Conservation (phyloP, 1,140 invertebrate species). For the Drosophila kepulauana region DNA sequence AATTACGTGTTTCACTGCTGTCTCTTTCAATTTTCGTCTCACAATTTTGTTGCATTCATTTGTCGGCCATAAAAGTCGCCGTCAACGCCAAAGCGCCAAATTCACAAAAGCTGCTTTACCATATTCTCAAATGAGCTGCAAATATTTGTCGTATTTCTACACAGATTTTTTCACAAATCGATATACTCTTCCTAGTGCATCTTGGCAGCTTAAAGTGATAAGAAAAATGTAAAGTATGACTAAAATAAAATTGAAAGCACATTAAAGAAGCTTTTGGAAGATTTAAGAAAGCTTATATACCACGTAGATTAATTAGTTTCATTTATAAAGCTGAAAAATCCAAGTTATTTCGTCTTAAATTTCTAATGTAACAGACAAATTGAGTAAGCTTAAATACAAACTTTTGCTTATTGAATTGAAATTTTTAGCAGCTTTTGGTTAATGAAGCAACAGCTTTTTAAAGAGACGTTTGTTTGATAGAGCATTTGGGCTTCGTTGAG, state of each 20-base stretch:
- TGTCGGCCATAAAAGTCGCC: conserved; percentile 81
- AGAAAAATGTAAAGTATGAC: too few species aligned
- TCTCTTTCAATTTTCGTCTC: conserved; percentile 80
- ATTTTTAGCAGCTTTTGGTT: too few species aligned
- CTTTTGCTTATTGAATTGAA: too few species aligned
- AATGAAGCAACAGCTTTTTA: background rate
- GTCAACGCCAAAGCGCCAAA: conserved; percentile 67
- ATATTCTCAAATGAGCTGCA: conserved; percentile 67
- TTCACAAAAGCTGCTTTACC: conserved; percentile 71
- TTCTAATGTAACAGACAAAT: too few species aligned
- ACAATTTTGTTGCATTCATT: conserved; percentile 80
- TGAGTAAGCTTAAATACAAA: too few species aligned
- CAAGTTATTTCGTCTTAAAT: too few species aligned
- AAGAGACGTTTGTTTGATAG: background rate
- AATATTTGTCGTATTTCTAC: conserved; percentile 55
- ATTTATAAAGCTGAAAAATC: too few species aligned
- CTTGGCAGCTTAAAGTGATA: background rate
- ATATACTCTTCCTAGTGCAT: conserved; percentile 16
- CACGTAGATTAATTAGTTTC: too few species aligned
- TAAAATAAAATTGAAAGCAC: background rate
- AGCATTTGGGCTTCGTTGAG: background rate
- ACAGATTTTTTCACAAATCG: conserved; percentile 5
- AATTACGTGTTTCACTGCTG: conserved; percentile 77
- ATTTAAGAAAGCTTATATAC: too few species aligned
- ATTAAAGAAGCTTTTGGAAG: background rate